Evolutionary conservation across 2,113 vertebrate genomes (phyloP).

Genomic region (Phylloscopus trochiloides): DNA sequence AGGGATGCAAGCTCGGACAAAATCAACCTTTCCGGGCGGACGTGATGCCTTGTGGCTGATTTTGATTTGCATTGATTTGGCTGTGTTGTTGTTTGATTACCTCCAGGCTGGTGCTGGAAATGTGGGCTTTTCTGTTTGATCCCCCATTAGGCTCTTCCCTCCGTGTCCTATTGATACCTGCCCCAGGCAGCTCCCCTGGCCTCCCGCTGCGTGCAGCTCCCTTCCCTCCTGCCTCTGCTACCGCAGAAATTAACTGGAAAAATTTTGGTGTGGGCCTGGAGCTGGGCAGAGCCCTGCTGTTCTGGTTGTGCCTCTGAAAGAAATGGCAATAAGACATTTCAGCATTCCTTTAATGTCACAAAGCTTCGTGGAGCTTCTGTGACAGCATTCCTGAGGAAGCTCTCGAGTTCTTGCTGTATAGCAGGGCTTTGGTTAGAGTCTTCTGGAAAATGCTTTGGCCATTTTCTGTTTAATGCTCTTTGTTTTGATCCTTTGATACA

Average conservation of each 20-base stretch:
- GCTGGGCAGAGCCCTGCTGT: background rate
- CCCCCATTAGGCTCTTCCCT: background rate
- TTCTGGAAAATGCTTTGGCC: background rate
- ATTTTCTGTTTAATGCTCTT: background rate
- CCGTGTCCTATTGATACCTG: background rate
- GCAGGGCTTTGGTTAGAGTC: background rate
- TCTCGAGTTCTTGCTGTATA: accelerated
- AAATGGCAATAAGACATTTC: background rate
- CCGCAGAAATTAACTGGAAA: background rate
- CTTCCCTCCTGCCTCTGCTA: background rate
- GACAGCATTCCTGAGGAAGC: background rate
- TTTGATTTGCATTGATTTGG: constrained; percentile 10
- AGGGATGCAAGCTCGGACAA: background rate
- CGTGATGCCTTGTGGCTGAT: background rate
- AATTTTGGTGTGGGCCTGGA: background rate
- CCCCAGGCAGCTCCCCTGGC: background rate
- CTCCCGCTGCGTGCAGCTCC: background rate
- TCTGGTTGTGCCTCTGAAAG: background rate
- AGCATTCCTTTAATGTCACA: background rate
- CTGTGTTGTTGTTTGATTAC: background rate
- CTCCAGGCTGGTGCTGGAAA: background rate
- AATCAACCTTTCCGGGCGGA: background rate
- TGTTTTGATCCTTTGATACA: background rate
- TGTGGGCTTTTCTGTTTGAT: background rate
- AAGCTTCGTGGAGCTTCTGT: background rate